Conservation (phyloP, 2,113 vertebrate genomes). For the Pycnonotus jocosus region DNA sequence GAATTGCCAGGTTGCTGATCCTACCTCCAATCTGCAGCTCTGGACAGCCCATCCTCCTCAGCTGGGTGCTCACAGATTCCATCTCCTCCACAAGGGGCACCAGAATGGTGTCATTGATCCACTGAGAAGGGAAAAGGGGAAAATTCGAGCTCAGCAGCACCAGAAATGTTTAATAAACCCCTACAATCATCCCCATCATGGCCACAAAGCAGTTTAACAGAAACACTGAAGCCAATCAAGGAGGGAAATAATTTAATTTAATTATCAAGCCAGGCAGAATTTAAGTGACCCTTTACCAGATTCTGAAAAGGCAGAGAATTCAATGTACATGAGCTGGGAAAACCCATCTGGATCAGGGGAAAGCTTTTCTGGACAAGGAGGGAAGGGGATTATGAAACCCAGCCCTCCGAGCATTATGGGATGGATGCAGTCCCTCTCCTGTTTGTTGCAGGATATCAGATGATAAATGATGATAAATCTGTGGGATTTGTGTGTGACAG, state of each 20-base stretch:
- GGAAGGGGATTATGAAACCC: background rate
- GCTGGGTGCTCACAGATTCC: conserved; percentile 88
- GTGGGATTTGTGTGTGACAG: background rate
- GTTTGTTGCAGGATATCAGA: background rate
- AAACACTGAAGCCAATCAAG: background rate
- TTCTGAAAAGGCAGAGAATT: background rate
- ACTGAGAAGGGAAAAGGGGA: conserved; percentile 65
- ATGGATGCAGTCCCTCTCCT: background rate
- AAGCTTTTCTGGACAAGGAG: background rate
- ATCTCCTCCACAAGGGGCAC: conserved; percentile 90
- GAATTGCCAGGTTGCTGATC: background rate
- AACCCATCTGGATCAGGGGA: background rate
- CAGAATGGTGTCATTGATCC: conserved; percentile 95
- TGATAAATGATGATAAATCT: background rate
- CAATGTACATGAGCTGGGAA: background rate
- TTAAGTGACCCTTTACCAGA: background rate
- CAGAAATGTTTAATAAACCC: background rate
- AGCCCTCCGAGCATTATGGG: background rate
- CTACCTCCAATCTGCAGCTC: conserved; percentile 95
- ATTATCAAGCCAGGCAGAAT: background rate
- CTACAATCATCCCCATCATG: background rate
- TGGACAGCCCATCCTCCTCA: conserved; percentile 91
- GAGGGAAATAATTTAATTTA: background rate
- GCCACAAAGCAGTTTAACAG: background rate
- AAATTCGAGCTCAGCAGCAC: background rate